Percentiles rank a stretch among this genome's conserved stretches.
Conservation (phyloP, 1,140 invertebrate genomes). For the Pachypeltis micranthus region DNA sequence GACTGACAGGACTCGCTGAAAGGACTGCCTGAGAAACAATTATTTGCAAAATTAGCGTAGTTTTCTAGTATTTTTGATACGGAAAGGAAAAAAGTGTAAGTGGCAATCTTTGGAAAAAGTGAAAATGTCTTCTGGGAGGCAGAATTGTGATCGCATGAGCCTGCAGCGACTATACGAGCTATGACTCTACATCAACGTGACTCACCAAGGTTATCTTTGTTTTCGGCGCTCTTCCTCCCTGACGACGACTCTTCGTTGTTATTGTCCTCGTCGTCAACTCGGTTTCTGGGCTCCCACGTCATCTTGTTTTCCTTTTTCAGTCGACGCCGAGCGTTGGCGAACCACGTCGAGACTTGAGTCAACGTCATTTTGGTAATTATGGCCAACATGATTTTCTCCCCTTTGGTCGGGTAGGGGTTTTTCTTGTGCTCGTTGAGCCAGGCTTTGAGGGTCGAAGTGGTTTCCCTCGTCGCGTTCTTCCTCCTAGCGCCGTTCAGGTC, state of each 20-base stretch:
- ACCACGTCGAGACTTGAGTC: conserved; percentile 98
- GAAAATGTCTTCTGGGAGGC: too few relatives aligned
- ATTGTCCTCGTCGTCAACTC: conserved; percentile 78
- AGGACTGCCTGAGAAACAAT: too few relatives aligned
- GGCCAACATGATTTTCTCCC: conserved; percentile 97
- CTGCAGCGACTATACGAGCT: too few relatives aligned
- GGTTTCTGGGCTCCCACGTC: conserved; percentile 91
- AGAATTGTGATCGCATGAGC: background rate
- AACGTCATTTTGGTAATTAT: conserved; percentile 98
- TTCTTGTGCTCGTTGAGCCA: conserved; percentile 98
- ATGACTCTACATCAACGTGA: too few relatives aligned
- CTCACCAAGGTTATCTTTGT: conserved; percentile 66
- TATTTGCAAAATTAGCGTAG: too few relatives aligned
- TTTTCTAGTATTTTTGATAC: too few relatives aligned
- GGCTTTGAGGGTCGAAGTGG: conserved; percentile 90
- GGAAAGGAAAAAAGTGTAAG: too few relatives aligned
- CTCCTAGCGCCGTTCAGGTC: conserved; percentile 78
- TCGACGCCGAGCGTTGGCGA: conserved; percentile 88
- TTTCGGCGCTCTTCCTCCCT: conserved; percentile 63
- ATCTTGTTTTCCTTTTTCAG: conserved; percentile 99
- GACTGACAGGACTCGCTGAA: too few relatives aligned
- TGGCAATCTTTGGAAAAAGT: too few relatives aligned
- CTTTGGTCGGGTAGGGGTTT: conserved; percentile 97
- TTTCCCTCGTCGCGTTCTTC: conserved; percentile 95
- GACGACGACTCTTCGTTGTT: conserved; percentile 71